A percentile compares a stretch with the other conserved stretches of the same genome.
These are phyloP conservation scores for Drosophila bunnanda DNA, from an alignment of 2,888 invertebrate genomes.

Conservation along the genomic window DNA sequence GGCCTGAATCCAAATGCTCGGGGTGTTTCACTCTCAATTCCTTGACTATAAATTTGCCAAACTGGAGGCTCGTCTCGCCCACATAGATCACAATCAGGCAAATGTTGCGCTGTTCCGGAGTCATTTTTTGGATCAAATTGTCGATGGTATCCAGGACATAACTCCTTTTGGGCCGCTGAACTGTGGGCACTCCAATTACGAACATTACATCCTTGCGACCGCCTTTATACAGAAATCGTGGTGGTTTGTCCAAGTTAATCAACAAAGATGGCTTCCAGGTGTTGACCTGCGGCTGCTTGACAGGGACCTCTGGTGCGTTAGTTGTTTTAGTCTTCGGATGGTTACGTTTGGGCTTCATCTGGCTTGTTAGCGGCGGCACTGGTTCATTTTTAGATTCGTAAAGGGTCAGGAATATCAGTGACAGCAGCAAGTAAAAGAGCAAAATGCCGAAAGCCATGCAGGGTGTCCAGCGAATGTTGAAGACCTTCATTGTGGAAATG, in stretches of 20 bases:
- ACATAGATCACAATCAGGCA: constrained; percentile 54
- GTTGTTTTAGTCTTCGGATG: background rate
- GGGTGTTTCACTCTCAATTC: constrained; percentile 11
- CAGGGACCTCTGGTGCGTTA: rapidly evolving
- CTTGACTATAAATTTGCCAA: constrained; percentile 24
- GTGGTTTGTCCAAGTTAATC: background rate
- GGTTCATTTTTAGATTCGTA: constrained; percentile 1
- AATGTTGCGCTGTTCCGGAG: constrained; percentile 4
- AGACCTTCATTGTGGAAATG: constrained; percentile 16
- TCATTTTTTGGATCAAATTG: constrained; percentile 39
- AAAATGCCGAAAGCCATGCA: background rate
- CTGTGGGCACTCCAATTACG: constrained; percentile 66
- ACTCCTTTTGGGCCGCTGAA: background rate
- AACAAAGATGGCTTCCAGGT: background rate
- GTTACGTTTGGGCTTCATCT: background rate
- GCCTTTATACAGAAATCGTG: constrained; percentile 12
- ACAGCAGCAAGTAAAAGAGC: background rate
- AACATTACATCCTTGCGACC: constrained; percentile 33
- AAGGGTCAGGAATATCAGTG: background rate
- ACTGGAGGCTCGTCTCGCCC: constrained; percentile 40
- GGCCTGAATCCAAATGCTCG: constrained; percentile 40
- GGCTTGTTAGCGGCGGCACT: constrained; percentile 7
- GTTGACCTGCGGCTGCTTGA: too few species aligned
- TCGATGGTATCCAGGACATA: constrained; percentile 40
- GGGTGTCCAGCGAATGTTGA: constrained; percentile 13